A percentile compares a stretch with the other conserved stretches of the same genome.
Conservation (phyloP, 1,140 invertebrate species). For the Magallana angulata region DNA sequence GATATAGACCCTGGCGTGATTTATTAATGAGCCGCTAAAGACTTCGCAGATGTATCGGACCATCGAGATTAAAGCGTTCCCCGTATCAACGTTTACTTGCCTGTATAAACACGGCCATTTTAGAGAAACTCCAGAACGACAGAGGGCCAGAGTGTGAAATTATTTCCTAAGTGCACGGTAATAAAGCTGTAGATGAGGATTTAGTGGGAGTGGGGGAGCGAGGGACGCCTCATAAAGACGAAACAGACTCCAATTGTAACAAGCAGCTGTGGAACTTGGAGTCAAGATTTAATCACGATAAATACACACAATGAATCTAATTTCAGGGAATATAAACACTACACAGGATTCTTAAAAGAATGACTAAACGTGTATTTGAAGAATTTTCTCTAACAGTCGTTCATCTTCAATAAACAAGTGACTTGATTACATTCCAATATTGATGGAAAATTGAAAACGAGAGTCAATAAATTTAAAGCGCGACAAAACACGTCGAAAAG, state of each 20-base stretch:
- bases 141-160: constrained; percentile 20
- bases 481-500: constrained; percentile 17
- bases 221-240: background rate
- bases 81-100: constrained; percentile 7
- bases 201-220: constrained; percentile 4
- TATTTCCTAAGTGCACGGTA: constrained; percentile 21
- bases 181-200: constrained; percentile 9
- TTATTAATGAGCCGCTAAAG: constrained; percentile 9
- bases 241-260: background rate
- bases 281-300: constrained; percentile 33
- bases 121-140: background rate
- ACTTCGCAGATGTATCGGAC: constrained; percentile 4
- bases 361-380: constrained; percentile 12
- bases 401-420: constrained; percentile 14
- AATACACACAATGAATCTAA: constrained; percentile 32
- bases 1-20: background rate
- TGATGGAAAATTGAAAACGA: constrained; percentile 24
- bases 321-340: constrained; percentile 27
- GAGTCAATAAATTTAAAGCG: constrained; percentile 11
- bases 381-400: background rate
- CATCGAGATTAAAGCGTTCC: constrained; percentile 24
- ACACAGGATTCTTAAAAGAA: constrained; percentile 19
- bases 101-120: constrained; percentile 9
- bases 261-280: background rate
- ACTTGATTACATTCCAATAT: background rate